Conservation (phyloP, 2,113 vertebrate genomes). For the Azemiops feae region DNA sequence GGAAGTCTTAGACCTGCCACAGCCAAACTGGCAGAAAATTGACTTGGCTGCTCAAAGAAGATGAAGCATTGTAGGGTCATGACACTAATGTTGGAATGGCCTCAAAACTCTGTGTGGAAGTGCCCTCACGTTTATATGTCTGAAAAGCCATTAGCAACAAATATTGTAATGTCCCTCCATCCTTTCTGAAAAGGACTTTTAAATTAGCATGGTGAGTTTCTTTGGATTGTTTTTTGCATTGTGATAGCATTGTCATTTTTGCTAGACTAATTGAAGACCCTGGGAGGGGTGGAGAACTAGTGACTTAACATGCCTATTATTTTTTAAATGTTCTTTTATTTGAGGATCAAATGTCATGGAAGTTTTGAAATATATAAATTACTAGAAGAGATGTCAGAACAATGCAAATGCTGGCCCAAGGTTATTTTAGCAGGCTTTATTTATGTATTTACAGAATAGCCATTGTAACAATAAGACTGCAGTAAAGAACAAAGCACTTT, state of each 20-base stretch:
- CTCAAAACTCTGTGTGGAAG: not conserved
- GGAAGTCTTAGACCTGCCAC: not conserved
- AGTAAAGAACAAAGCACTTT: conserved; percentile 19
- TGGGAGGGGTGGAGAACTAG: not conserved
- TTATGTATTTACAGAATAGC: not conserved
- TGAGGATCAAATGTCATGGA: conserved; percentile 24
- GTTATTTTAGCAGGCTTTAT: conserved; percentile 15
- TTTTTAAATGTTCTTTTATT: not conserved
- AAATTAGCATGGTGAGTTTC: not conserved
- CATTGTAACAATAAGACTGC: conserved; percentile 17
- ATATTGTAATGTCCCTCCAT: conserved; percentile 29
- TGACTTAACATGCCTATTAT: conserved; percentile 6
- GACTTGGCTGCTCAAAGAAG: not conserved
- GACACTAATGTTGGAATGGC: not conserved
- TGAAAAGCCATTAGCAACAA: conserved; percentile 34
- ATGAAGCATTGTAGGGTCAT: not conserved
- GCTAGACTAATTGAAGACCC: conserved; percentile 42
- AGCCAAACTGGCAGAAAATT: not conserved
- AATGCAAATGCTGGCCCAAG: conserved; percentile 27
- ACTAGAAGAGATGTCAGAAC: conserved; percentile 26
- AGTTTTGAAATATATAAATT: conserved; percentile 35
- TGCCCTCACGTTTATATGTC: not conserved
- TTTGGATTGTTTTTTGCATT: conserved; percentile 19
- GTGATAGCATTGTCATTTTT: conserved; percentile 29
- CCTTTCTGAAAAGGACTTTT: conserved; percentile 33